These are phyloP conservation scores for Drosophila parabipectinata DNA, from an alignment of 1,140 invertebrate species.

Conservation along the genomic window DNA sequence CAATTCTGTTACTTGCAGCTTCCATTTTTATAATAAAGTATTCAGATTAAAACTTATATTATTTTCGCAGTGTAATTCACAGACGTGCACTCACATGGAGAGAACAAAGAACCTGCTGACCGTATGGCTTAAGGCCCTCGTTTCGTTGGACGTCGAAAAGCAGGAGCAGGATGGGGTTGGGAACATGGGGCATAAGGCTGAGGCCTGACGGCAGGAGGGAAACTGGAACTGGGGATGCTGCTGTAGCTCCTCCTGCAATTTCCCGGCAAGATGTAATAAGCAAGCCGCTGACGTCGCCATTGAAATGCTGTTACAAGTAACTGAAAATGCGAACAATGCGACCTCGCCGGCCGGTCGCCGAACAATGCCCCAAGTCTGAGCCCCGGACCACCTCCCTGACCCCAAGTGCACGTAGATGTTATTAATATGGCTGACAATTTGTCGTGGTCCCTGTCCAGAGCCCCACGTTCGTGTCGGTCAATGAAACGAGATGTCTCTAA, in stretches of 20 bases:
- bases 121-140: slow-evolving; percentile 59
- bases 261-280: slow-evolving; percentile 60
- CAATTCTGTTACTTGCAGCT: too few species aligned
- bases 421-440: slow-evolving; percentile 81
- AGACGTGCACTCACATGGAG: slow-evolving; percentile 53
- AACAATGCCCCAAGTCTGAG: slow-evolving; percentile 56
- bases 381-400: slow-evolving; percentile 1
- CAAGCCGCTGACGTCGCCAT: slow-evolving; percentile 55
- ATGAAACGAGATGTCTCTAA: slow-evolving; percentile 72
- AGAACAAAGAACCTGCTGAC: slow-evolving; percentile 77
- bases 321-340: slow-evolving; percentile 74
- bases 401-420: slow-evolving; percentile 59
- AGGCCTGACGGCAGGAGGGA: not conserved
- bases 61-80: slow-evolving; percentile 14
- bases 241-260: slow-evolving; percentile 32
- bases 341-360: slow-evolving; percentile 44
- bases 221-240: slow-evolving; percentile 35
- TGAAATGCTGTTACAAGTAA: slow-evolving; percentile 79
- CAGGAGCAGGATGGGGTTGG: not conserved
- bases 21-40: too few species aligned
- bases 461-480: slow-evolving; percentile 24
- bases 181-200: not conserved
- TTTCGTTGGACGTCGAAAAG: not conserved
- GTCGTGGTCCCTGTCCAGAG: slow-evolving; percentile 41
- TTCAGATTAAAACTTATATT: not conserved